Evolutionary conservation across 2,888 invertebrate species (phyloP).

Genomic region (Clusia tigrina): DNA sequence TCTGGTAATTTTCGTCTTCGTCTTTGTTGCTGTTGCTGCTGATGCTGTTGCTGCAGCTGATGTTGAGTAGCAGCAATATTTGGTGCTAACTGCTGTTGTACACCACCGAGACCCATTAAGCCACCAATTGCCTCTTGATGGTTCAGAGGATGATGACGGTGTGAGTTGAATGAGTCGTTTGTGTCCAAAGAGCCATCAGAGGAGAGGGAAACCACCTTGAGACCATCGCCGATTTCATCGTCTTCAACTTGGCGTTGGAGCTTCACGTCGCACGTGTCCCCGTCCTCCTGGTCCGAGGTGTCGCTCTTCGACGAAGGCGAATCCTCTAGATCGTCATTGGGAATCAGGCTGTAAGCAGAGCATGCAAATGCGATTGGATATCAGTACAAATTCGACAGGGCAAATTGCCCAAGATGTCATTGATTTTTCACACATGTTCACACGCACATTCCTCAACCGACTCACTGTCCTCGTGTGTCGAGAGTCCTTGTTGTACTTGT

Average conservation of each 20-base stretch:
- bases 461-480: neutral
- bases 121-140: conserved; percentile 60
- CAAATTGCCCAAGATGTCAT: too few relatives aligned
- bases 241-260: conserved; percentile 61
- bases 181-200: conserved; percentile 59
- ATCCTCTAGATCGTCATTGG: conserved; percentile 82
- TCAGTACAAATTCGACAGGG: neutral
- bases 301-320: conserved; percentile 81
- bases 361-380: conserved; percentile 12
- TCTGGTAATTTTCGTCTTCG: conserved; percentile 86
- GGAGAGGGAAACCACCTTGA: conserved; percentile 58
- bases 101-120: conserved; percentile 52
- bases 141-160: conserved; percentile 56
- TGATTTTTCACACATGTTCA: neutral
- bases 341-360: conserved; percentile 74
- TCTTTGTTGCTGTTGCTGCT: conserved; percentile 65
- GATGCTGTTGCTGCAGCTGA: conserved; percentile 19
- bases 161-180: conserved; percentile 57
- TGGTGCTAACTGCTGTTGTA: conserved; percentile 42
- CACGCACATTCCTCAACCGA: neutral
- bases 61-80: conserved; percentile 26
- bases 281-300: conserved; percentile 72
- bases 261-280: conserved; percentile 40
- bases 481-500: neutral
- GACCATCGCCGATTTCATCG: conserved; percentile 64